These are phyloP conservation scores for Panurus biarmicus DNA, from an alignment of 2,113 vertebrate species.

Conservation along the genomic window DNA sequence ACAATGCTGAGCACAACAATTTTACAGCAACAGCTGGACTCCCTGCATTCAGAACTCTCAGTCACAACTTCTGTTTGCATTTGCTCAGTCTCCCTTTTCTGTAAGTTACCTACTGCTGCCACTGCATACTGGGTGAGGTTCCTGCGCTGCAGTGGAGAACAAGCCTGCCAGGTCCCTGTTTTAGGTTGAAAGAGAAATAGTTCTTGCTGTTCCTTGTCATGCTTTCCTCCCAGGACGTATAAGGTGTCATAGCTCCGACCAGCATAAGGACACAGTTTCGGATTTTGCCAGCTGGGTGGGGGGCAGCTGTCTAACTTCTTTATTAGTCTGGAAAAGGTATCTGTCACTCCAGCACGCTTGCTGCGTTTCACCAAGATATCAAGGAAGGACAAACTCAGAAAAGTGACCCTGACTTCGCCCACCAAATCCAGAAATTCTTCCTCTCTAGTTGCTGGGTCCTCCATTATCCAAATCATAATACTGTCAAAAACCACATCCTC, in stretches of 20 bases:
- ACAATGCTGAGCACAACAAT: neutral
- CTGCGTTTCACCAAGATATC: conserved; percentile 70
- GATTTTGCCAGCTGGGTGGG: conserved; percentile 74
- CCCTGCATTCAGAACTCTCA: neutral
- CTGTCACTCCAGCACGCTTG: conserved; percentile 64
- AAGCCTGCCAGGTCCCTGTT: conserved; percentile 78
- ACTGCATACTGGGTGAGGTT: conserved; percentile 85
- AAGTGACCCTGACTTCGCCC: conserved; percentile 75
- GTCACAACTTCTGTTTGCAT: neutral
- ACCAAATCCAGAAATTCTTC: conserved; percentile 77
- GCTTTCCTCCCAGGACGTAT: conserved; percentile 81
- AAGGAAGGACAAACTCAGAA: conserved; percentile 78
- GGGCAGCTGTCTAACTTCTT: conserved; percentile 71
- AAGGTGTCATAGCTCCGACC: conserved; percentile 75
- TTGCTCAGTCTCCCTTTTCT: neutral
- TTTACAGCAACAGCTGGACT: neutral
- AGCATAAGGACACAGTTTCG: conserved; percentile 20
- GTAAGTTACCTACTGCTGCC: conserved; percentile 82
- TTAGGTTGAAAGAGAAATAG: conserved; percentile 80
- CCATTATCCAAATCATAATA: conserved; percentile 75
- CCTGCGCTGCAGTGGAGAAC: conserved; percentile 77
- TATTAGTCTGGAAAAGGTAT: conserved; percentile 68
- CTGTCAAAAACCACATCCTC: conserved; percentile 82
- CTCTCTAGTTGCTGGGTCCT: conserved; percentile 70
- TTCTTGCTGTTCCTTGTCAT: conserved; percentile 79